A percentile compares a stretch with the other conserved stretches of the same genome.
Conservation (phyloP, 2,888 invertebrate species). For the Emmelina monodactyla region DNA sequence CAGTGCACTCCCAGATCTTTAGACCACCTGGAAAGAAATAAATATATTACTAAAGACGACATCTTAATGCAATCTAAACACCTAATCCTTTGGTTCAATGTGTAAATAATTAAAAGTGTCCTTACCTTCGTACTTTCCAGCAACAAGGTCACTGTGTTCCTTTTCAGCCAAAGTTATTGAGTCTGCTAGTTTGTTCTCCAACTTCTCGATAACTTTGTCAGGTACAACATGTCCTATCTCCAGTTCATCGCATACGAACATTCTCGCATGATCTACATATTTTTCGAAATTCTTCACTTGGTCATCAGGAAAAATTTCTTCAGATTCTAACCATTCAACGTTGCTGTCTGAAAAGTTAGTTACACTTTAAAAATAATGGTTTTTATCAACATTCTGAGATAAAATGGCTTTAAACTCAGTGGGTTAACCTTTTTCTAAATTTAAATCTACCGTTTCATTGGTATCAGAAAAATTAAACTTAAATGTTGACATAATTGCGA, state of each 20-base stretch:
- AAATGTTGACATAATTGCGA: too few species aligned
- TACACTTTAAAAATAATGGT: too few species aligned
- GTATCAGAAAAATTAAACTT: too few species aligned
- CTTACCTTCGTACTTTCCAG: constrained; percentile 81
- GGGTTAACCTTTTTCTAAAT: too few species aligned
- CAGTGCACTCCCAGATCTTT: constrained; percentile 95
- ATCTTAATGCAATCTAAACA: too few species aligned
- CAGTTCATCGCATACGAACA: constrained; percentile 45
- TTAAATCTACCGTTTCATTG: too few species aligned
- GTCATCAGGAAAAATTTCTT: constrained; percentile 31
- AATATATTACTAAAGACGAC: background rate
- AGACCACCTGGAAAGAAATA: constrained; percentile 77
- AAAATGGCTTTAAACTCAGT: too few species aligned
- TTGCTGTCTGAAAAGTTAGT: too few species aligned
- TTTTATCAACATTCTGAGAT: too few species aligned
- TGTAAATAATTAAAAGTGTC: background rate
- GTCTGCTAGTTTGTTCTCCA: constrained; percentile 32
- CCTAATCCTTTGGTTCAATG: constrained; percentile 1
- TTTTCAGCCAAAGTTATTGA: constrained; percentile 64
- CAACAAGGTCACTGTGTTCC: constrained; percentile 76
- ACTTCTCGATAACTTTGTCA: constrained; percentile 32
- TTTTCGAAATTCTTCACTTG: constrained; percentile 32
- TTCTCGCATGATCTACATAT: constrained; percentile 37
- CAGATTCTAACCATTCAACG: constrained; percentile 37
- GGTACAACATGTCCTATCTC: constrained; percentile 54